Conservation (phyloP, 2,113 vertebrate genomes). For the Petromus typicus region DNA sequence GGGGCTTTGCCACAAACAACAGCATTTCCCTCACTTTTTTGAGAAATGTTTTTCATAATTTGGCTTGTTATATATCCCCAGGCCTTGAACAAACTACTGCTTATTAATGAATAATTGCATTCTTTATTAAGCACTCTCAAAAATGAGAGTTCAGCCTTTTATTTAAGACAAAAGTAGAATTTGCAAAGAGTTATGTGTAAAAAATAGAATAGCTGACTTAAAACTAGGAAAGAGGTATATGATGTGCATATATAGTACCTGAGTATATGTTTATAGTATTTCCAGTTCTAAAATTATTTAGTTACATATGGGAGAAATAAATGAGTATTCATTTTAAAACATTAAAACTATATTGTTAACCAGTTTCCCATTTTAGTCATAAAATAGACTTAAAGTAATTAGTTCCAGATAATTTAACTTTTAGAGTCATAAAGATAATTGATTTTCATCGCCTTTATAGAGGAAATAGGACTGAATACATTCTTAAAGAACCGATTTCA, state of each 20-base stretch:
- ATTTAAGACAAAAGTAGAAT: background rate
- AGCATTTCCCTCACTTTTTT: background rate
- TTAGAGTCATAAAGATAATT: background rate
- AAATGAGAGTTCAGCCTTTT: conserved; percentile 10
- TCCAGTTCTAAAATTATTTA: background rate
- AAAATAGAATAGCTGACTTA: background rate
- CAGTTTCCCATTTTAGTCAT: conserved; percentile 10
- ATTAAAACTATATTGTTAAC: background rate
- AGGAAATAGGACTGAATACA: background rate
- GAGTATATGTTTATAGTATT: background rate
- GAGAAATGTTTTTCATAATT: background rate
- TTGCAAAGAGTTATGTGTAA: background rate
- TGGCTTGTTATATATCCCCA: background rate
- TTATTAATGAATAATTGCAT: conserved; percentile 1
- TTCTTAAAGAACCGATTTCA: background rate
- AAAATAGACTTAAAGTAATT: background rate
- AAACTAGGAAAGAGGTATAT: background rate
- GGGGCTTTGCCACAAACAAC: background rate
- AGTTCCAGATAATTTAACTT: background rate
- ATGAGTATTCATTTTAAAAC: background rate
- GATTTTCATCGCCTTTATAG: background rate
- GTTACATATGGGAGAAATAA: background rate
- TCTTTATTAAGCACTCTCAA: background rate
- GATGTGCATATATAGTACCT: background rate
- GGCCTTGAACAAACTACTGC: background rate